Evolutionary conservation across 2,888 invertebrate species (phyloP).

Genomic region (Conistra vaccinii): DNA sequence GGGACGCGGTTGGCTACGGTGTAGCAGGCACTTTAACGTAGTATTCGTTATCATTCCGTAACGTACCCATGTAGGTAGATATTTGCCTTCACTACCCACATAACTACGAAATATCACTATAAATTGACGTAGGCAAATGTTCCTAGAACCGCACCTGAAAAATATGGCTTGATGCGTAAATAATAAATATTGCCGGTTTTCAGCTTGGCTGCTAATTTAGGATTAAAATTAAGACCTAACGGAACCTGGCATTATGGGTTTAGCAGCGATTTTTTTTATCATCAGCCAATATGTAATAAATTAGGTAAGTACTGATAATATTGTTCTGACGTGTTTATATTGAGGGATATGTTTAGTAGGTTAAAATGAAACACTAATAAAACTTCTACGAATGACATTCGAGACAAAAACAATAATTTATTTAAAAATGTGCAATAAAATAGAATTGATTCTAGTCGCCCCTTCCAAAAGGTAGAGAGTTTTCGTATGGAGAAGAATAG

Average conservation of each 20-base stretch:
- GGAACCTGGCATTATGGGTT: slow-evolving; percentile 31
- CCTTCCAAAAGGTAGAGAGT: no score
- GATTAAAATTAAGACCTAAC: slow-evolving; percentile 32
- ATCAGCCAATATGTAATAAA: slow-evolving; percentile 4
- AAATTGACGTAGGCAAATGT: slow-evolving; percentile 36
- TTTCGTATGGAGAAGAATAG: no score
- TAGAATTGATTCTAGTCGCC: no score
- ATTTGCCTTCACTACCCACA: slow-evolving; percentile 33
- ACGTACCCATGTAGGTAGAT: slow-evolving; percentile 1
- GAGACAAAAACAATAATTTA: no score
- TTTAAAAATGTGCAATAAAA: no score
- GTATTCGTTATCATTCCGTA: no score
- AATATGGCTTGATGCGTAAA: slow-evolving; percentile 34
- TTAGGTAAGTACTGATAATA: slow-evolving; percentile 38
- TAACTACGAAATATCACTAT: slow-evolving; percentile 17
- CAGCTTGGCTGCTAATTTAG: background rate
- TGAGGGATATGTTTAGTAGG: no score
- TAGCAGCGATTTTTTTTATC: slow-evolving; percentile 48
- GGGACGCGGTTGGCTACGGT: no score
- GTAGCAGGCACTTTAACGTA: no score
- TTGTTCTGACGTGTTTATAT: slow-evolving; percentile 12
- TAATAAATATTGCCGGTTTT: slow-evolving; percentile 32
- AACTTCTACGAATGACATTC: background rate
- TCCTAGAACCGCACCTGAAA: slow-evolving; percentile 27
- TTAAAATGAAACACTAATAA: background rate